Percentiles rank a stretch among this genome's conserved stretches.
These are phyloP conservation scores for Masticophis lateralis DNA, from an alignment of 2,797 vertebrate genomes.

Conservation along the genomic window DNA sequence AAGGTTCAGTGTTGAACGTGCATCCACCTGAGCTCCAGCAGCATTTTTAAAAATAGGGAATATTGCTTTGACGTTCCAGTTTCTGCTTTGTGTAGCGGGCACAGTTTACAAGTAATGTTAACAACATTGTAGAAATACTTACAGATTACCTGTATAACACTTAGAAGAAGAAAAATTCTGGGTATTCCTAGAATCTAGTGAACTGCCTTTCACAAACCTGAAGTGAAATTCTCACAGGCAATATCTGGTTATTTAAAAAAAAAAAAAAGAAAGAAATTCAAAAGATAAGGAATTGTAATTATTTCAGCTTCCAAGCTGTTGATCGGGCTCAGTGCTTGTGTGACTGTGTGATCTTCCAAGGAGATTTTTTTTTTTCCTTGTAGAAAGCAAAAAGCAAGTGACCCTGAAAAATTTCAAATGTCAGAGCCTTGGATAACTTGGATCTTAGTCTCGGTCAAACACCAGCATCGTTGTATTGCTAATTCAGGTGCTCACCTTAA, in stretches of 20 bases:
- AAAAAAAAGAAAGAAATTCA: background rate
- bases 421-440: background rate
- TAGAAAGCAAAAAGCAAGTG: background rate
- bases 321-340: background rate
- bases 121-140: background rate
- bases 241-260: background rate
- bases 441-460: background rate
- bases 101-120: background rate
- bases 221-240: background rate
- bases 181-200: constrained; percentile 1
- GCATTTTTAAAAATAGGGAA: background rate
- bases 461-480: background rate
- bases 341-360: no score
- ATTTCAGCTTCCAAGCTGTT: background rate
- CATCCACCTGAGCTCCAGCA: background rate
- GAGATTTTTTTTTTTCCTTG: background rate
- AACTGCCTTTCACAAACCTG: background rate
- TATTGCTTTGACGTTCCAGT: background rate
- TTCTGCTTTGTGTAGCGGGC: background rate
- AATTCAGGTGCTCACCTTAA: background rate
- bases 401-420: background rate
- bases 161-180: background rate
- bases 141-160: background rate
- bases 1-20: background rate
- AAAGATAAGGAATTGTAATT: background rate